Evolutionary conservation across 2,113 vertebrate genomes (phyloP).

Genomic region (Tupaia chinensis): DNA sequence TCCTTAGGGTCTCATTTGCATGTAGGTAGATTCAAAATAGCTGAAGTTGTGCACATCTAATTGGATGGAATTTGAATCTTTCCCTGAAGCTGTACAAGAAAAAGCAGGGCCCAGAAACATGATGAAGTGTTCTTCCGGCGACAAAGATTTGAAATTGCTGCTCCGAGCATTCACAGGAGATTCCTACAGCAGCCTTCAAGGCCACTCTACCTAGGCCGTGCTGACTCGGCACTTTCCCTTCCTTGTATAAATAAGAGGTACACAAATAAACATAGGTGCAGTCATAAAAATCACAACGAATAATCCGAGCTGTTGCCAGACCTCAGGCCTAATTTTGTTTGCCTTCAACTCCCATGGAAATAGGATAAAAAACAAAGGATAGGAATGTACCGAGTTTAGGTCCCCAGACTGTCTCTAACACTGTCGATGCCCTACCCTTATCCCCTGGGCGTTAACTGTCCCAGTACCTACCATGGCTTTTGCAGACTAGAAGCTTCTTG

Average conservation of each 20-base stretch:
- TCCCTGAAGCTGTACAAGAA: constrained; percentile 34
- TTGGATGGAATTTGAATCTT: constrained; percentile 27
- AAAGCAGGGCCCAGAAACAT: constrained; percentile 11
- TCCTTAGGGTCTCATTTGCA: constrained; percentile 34
- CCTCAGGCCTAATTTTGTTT: constrained; percentile 41
- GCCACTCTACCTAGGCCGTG: neutral
- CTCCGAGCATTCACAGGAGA: neutral
- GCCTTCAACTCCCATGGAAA: constrained; percentile 26
- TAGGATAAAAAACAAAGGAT: neutral
- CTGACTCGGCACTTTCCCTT: neutral
- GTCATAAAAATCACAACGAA: constrained; percentile 45
- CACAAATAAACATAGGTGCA: neutral
- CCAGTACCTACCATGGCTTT: neutral
- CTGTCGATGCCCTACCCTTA: neutral
- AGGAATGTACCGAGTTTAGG: neutral
- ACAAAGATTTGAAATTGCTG: constrained; percentile 52
- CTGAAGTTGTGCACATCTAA: constrained; percentile 39
- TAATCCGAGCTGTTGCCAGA: neutral
- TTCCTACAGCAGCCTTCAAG: constrained; percentile 50
- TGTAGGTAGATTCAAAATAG: constrained; percentile 56
- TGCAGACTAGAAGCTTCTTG: neutral
- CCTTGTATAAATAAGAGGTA: neutral
- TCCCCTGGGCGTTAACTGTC: neutral
- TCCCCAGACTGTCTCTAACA: neutral
- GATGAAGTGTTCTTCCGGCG: constrained; percentile 29